Base-by-base conservation (phyloP, 2,797 vertebrate genomes). In the Lithobates pipiens region DNA sequence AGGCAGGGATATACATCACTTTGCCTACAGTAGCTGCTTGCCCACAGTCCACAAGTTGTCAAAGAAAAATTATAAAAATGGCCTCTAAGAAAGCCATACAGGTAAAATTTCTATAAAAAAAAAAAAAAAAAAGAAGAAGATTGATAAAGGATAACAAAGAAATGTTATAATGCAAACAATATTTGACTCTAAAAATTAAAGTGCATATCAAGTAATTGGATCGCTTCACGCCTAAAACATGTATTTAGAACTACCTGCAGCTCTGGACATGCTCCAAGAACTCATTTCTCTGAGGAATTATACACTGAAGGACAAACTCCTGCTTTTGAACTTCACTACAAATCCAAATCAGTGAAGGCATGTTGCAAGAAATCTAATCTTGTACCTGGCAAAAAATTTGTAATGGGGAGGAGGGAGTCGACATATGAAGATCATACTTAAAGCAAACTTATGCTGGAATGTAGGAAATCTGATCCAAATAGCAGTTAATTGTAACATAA, bases 211-310 rank as follows among this genome's bases (percentile, higher is more conserved):
- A 23, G 6, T 9, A 61, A 44, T 39, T 57, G 65, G 21, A 83
- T 25, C 69, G 21, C 13, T 36, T 15, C 44, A 42, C 76, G 70
- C 65, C 67, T 61, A 32, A 21, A 39, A 57, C 67, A 77, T 18
- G 39, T 42, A 63, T 21, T 15, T 18, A 72, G 34, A 61, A 34
- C 36, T 67, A 78, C 76, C 83, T 79, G 57, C 76, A 72, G 39
- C 69, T 65, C 68, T n/a, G 76, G 83, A 71, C 76, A 34, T 18
- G 83, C 83, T 77, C 75, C 44, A 23, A 72, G 46, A 29, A 13
- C 73, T 36, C n/a, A 23, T 54, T 34, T 57, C 39, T 9, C 67
- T 44, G 32, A 16, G 32, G 34, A 77, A 61, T 42, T 71, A 76
- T 15, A 83, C 42, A 27, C 39, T 0, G 11, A 83, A 65, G 16